phyloP scores from a whole-genome alignment of 2,797 vertebrate genomes.

The Bovichtus variegatus region DNA sequence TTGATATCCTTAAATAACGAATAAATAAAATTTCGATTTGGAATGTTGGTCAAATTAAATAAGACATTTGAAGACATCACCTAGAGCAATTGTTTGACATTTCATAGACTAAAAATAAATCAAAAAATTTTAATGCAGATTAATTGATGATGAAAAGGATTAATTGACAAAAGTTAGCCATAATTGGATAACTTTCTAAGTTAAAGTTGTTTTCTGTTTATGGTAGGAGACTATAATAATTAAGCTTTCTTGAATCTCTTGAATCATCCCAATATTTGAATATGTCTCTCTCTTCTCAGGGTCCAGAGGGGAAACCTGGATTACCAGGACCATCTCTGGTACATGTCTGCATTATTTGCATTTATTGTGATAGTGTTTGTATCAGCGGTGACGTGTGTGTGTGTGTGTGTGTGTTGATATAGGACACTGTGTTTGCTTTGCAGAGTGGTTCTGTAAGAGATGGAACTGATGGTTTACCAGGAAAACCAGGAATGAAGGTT shows the following conservation, averaged over 20 bases:
- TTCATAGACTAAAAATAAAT: background rate
- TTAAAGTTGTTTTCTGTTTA: background rate
- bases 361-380: background rate
- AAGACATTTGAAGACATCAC: background rate
- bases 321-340: slow-evolving; percentile 79
- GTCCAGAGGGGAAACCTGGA: slow-evolving; percentile 86
- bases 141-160: background rate
- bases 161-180: background rate
- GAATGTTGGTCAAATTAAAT: background rate
- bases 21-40: too few species aligned
- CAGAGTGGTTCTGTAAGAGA: slow-evolving; percentile 78
- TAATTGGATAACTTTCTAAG: background rate
- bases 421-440: background rate
- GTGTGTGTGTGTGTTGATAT: background rate
- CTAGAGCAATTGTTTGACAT: background rate
- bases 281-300: slow-evolving; percentile 68
- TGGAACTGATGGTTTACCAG: slow-evolving; percentile 74
- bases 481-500: slow-evolving; percentile 84
- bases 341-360: slow-evolving; percentile 25
- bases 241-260: background rate
- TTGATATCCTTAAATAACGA: too few species aligned
- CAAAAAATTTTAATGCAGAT: too few species aligned
- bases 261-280: background rate
- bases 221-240: background rate
- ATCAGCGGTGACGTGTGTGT: background rate